Conservation (phyloP, 2,888 invertebrate genomes). For the Tachina fera region DNA sequence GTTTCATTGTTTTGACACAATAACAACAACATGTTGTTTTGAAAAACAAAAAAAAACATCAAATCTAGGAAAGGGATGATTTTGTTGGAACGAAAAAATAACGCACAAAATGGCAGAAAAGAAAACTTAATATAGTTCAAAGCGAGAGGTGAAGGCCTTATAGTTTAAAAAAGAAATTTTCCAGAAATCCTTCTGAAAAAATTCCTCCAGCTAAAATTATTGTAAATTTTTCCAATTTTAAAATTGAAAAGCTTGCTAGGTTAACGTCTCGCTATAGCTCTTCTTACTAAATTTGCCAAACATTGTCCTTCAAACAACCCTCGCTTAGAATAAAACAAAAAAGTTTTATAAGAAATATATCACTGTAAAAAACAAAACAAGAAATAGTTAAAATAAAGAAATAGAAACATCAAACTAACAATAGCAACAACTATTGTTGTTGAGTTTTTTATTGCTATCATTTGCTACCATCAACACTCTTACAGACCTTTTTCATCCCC, state of each 20-base stretch:
- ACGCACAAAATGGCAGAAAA: conserved; percentile 27
- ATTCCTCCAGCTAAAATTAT: no score
- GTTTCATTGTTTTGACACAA: conserved; percentile 69
- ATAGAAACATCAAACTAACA: conserved; percentile 64
- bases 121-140: background rate
- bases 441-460: conserved; percentile 70
- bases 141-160: background rate
- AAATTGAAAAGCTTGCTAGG: no score
- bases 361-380: background rate
- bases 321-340: background rate
- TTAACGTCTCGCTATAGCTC: no score
- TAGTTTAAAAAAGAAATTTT: background rate
- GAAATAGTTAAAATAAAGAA: conserved; percentile 30
- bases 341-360: conserved; percentile 45
- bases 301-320: background rate
- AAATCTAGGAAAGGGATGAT: conserved; percentile 64
- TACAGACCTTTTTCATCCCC: conserved; percentile 25
- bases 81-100: conserved; percentile 54
- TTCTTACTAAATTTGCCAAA: background rate
- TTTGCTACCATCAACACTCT: conserved; percentile 67
- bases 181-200: background rate
- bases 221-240: no score
- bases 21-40: conserved; percentile 60
- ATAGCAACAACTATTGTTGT: conserved; percentile 66
- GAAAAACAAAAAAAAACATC: conserved; percentile 45